Conservation (phyloP, 2,797 vertebrate species). For the Epinephelus coioides region DNA sequence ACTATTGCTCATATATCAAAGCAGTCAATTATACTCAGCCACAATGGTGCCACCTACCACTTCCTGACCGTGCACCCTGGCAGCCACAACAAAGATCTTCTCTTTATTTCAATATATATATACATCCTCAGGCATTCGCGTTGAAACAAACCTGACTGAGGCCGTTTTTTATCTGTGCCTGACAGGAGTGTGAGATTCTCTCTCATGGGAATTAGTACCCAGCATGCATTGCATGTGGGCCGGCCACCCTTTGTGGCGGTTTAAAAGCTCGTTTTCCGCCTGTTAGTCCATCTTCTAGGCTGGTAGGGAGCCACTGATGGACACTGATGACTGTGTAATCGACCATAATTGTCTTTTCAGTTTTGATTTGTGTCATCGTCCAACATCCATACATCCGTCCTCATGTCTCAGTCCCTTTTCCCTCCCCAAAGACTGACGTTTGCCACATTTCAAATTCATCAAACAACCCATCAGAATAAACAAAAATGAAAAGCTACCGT, state of each 20-base stretch:
- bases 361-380: conserved; percentile 99
- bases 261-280: conserved; percentile 99
- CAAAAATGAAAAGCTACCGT: conserved; percentile 78
- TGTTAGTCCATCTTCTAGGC: conserved; percentile 94
- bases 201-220: conserved; percentile 82
- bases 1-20: conserved; percentile 57
- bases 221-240: conserved; percentile 81
- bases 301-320: conserved; percentile 91
- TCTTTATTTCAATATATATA: conserved; percentile 49
- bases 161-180: conserved; percentile 79
- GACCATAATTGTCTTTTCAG: conserved; percentile 99
- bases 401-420: conserved; percentile 53
- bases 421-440: conserved; percentile 70
- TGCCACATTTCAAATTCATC: conserved; percentile 78
- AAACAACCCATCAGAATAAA: conserved; percentile 71
- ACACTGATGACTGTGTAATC: conserved; percentile 99
- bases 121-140: conserved; percentile 70
- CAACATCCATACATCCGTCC: conserved; percentile 73
- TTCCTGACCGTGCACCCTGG: conserved; percentile 38
- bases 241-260: conserved; percentile 92
- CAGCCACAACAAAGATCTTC: conserved; percentile 61
- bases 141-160: conserved; percentile 66
- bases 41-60: conserved; percentile 48
- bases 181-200: conserved; percentile 80
- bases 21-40: conserved; percentile 62